These are phyloP conservation scores for Sorex araneus DNA, from an alignment of 2,113 vertebrate genomes.

Conservation along the genomic window DNA sequence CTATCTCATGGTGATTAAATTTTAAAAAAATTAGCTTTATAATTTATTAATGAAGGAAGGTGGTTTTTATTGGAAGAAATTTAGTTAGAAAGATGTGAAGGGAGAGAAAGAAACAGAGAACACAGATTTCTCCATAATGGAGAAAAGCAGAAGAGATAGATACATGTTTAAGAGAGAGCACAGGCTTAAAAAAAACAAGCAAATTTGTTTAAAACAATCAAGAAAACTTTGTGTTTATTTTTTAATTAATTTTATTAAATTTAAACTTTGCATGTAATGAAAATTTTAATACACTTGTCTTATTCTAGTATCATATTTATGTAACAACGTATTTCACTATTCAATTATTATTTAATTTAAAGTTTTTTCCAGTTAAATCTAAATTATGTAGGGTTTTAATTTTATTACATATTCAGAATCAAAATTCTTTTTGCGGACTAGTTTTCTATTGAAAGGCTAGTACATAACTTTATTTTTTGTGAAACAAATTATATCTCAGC, in stretches of 20 bases:
- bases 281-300: conserved; percentile 13
- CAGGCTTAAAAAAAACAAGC: too few relatives aligned
- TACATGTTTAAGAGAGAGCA: too few relatives aligned
- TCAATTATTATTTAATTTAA: conserved; percentile 37
- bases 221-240: not conserved
- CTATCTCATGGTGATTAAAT: too few relatives aligned
- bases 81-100: too few relatives aligned
- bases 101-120: too few relatives aligned
- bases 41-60: too few relatives aligned
- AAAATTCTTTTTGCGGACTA: not conserved
- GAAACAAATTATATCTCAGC: conserved; percentile 23
- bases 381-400: conserved; percentile 1
- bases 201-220: not conserved
- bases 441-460: conserved; percentile 45
- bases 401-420: conserved; percentile 31
- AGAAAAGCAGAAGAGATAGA: too few relatives aligned
- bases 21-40: too few relatives aligned
- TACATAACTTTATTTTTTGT: conserved; percentile 52
- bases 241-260: too few relatives aligned
- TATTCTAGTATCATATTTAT: conserved; percentile 40
- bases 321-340: conserved; percentile 23
- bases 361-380: conserved; percentile 35
- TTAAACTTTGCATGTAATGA: not conserved
- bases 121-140: too few relatives aligned
- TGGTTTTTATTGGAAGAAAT: too few relatives aligned